Evolutionary conservation across 1,140 invertebrate genomes (phyloP), one percentile per base, ranked within the genome.

Genomic region (Papilio aristodemus): DNA sequence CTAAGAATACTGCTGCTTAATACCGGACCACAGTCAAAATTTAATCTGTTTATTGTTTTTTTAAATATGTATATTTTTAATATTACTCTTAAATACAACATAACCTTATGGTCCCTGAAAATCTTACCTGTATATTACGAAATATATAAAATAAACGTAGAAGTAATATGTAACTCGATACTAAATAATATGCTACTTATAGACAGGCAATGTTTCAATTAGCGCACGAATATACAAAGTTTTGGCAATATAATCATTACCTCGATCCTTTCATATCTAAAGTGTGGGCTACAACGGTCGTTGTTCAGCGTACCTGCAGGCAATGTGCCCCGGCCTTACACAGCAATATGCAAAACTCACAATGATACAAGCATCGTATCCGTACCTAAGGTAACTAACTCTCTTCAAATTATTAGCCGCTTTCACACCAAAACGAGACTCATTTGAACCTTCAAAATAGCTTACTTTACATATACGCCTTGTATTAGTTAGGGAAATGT

Each of bases 211-310:
- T 25, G 36, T 62, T 62, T 62, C 14, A 62, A 62, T 37, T 38
- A 19, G 14, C 14, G n/a, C 59, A 38, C 1, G 17, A 39, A 39
- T 60, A 60, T 36, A 38, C 9, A 10, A 38, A 39, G 59, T 62
- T 62, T 39, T 5, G 59, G 14, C 19, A 14, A 38, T 17, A 60
- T 38, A 59, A 59, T 38, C 58, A 39, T 62, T 22, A 62, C 59
- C 59, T 58, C 25, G 36, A 19, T 19, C 59, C 59, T 62, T 38
- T 62, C 36, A 62, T 62, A 62, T 62, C 59, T 62, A 62, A 62
- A 62, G 14, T 39, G 59, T 38, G 14, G 58, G 9, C 8, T 17
- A 60, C 58, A 60, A 37, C 37, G n/a, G 14, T 19, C 17, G 14
- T 37, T 62, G 59, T 62, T 36, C 19, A 11, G 36, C 59, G 14